Base-by-base conservation (phyloP, 1,140 invertebrate species). In the Drosophila virilis region DNA sequence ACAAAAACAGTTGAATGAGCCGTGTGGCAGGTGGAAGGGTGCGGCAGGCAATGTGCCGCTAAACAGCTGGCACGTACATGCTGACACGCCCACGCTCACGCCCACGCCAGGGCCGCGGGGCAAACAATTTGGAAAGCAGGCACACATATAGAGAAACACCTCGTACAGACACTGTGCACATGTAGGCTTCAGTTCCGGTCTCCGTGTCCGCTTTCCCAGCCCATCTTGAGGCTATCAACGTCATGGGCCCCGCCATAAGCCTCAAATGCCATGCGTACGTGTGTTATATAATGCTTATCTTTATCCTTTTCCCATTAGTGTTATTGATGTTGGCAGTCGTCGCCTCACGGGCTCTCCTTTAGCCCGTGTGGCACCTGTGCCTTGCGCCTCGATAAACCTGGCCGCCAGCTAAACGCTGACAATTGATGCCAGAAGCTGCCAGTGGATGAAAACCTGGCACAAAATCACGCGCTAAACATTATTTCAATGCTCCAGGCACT, bases 221-320 rank as follows among this genome's bases (percentile, higher is more conserved):
- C 35, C 45, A 33, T 38, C 22, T 67, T 33, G 28, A 57, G 62
- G 37, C 69, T 77, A 61, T 73, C 71, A 74, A 74, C 65, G 65
- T 74, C 71, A 69, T 15, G 71, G 35, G 45, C 12, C 65, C 38
- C 48, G 38, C 51, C 51, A 67, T 69, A 62, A 77, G 78, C 67
- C 78, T 74, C 62, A 76, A 68, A 57, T 64, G 67, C 62, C 61
- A 45, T 52, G 48, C 65, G 81, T 78, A 86, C 81, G 85, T 90
- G 86, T 86, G 86, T 90, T 90, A 86, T 90, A 86, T 90, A 90
- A 88, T 90, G 86, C 86, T 90, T 90, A 90, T 90, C 86, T 91
- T 90, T 88, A 91, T 90, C 82, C 86, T 90, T 90, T 90, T 88
- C 86, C 86, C 88, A 90, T 90, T 90, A 90, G 88, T 83, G 86